These are phyloP conservation scores for Phyllopteryx taeniolatus DNA, from an alignment of 2,113 vertebrate species.

Conservation along the genomic window DNA sequence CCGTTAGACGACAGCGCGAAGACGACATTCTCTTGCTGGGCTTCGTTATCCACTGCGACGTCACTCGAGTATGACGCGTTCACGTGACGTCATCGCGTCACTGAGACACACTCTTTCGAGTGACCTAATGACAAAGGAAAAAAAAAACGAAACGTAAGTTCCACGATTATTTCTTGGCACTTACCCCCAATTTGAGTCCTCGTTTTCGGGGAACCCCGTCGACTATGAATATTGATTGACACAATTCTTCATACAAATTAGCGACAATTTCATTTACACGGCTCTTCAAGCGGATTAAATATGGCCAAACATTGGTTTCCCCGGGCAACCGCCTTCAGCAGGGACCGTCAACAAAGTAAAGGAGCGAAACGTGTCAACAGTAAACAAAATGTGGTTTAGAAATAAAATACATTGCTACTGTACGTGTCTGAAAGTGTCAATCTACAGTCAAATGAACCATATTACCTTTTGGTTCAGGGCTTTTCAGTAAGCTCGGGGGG, in stretches of 20 bases:
- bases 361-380: not conserved
- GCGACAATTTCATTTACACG: not conserved
- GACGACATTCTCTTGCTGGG: not conserved
- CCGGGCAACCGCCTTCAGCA: not conserved
- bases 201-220: not conserved
- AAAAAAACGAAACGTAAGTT: not conserved
- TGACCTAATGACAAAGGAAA: not conserved
- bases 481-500: too few species aligned
- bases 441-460: not conserved
- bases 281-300: not conserved
- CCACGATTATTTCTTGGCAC: not conserved
- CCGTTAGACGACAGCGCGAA: not conserved
- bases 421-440: not conserved
- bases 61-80: not conserved
- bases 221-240: not conserved
- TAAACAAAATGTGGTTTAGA: not conserved
- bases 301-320: not conserved
- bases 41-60: not conserved
- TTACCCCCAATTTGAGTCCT: not conserved
- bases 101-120: not conserved
- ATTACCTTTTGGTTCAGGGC: too few species aligned
- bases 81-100: not conserved
- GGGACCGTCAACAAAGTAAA: conserved; percentile 3
- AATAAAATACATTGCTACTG: too few species aligned
- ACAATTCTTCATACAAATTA: too few species aligned